Base-by-base conservation (phyloP, 2,797 vertebrate species). In the Myotis planiceps region DNA sequence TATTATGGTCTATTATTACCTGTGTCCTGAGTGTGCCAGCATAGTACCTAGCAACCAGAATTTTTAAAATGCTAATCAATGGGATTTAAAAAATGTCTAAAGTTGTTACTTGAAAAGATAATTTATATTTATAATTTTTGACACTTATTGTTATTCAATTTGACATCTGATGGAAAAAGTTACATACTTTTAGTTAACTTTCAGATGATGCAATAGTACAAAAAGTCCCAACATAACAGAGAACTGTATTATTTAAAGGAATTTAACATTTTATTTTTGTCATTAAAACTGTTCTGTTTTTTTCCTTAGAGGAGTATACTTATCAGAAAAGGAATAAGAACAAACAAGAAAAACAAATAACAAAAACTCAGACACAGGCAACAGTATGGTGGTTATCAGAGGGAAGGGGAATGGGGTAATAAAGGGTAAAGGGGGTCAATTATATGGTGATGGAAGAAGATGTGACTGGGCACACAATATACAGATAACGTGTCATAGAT, bases 151-250 rank as follows among this genome's bases (percentile, higher is more conserved):
- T 88, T 95, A 88, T 80, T 72, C 34, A 82, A 39, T 18, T 39
- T 96, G 79, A 86, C 1, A 68, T 58, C 21, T 51, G n/a, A 80
- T 80, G 3, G 42, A 82, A 71, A 90, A 71, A 80, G 51, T 85
- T 91, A 53, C 21, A 81, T 71, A 88, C 68, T 87, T 29, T 81
- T 21, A 90, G 42, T 79, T 96, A 88, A 93, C 75, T 92, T 76
- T 82, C 60, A 76, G 34, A 89, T 65, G 7, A 87, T 47, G 9
- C 27, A 37, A 53, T 88, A 89, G 23, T 82, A 80, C 5, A 63
- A 78, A 9, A 89, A 90, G 12, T n/a, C 74, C 8, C 49, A 94
- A 23, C 78, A 83, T 84, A 66, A 8, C 51, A 76, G 16, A 63
- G 49, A 95, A 63, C 15, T 82, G 10, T 12, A 58, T 51, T 86